phyloP scores from a whole-genome alignment of 2,113 vertebrate species.

The Etia nguti region DNA sequence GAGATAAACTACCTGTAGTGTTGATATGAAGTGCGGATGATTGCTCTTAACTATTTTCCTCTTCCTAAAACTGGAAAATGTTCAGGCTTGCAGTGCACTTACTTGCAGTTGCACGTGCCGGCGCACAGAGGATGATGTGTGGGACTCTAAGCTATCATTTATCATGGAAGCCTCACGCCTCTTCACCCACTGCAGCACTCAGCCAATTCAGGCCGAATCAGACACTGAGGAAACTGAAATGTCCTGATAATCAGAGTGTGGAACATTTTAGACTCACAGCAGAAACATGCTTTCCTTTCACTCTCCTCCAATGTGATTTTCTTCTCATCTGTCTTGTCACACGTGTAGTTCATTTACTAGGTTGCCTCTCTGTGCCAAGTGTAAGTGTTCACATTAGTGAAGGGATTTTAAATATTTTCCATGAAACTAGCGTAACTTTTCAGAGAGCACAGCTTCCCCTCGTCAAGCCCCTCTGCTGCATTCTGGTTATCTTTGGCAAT shows the following conservation, averaged over 20 bases:
- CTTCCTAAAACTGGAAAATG: constrained; percentile 5
- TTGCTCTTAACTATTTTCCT: neutral
- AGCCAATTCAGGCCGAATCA: constrained; percentile 11
- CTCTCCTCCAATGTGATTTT: neutral
- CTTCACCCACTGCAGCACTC: constrained; percentile 20
- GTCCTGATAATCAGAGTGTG: neutral
- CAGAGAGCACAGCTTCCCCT: neutral
- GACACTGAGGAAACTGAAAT: neutral
- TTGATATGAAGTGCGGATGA: constrained; percentile 13
- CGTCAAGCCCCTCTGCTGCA: neutral
- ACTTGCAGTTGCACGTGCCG: constrained; percentile 51
- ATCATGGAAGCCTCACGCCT: constrained; percentile 43
- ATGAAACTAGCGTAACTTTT: neutral
- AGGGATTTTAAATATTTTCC: neutral
- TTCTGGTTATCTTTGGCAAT: constrained; percentile 39
- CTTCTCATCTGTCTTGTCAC: neutral
- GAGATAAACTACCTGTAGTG: constrained; percentile 46
- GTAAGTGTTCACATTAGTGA: neutral
- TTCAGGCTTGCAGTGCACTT: constrained; percentile 9
- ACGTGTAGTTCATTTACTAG: neutral
- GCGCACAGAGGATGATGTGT: constrained; percentile 47
- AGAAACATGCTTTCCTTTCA: neutral
- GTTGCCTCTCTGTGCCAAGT: neutral
- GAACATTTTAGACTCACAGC: neutral
- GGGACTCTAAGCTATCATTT: constrained; percentile 48